phyloP scores from a whole-genome alignment of 2,888 invertebrate species.

The Coremacera marginata region DNA sequence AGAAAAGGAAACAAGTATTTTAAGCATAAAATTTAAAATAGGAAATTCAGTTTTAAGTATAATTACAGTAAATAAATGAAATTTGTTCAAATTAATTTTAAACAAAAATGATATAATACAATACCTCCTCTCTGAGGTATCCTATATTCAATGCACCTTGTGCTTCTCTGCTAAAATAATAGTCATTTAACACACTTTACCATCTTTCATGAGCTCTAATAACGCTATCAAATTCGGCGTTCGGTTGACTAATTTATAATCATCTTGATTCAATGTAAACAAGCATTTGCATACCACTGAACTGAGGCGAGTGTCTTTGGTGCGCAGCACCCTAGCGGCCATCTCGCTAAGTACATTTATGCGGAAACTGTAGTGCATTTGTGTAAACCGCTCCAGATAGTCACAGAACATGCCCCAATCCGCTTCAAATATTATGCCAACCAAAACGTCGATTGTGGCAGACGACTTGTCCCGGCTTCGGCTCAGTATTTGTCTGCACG shows the following conservation, averaged over 20 bases:
- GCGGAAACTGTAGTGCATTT: slow-evolving; percentile 48
- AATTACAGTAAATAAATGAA: slow-evolving; percentile 21
- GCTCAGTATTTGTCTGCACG: slow-evolving; percentile 48
- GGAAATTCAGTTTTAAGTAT: slow-evolving; percentile 16
- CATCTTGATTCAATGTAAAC: slow-evolving; percentile 44
- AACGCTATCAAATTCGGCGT: slow-evolving; percentile 44
- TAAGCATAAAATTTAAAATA: slow-evolving; percentile 8
- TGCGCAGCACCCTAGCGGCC: slow-evolving; percentile 44
- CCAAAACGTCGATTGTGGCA: slow-evolving; percentile 48
- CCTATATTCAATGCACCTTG: background rate
- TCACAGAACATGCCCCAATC: slow-evolving; percentile 52
- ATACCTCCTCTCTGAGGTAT: slow-evolving; percentile 27
- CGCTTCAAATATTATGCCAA: slow-evolving; percentile 53
- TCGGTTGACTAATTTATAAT: slow-evolving; percentile 29
- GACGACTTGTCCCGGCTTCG: slow-evolving; percentile 41
- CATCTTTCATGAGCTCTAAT: slow-evolving; percentile 43
- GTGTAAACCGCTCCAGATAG: slow-evolving; percentile 49
- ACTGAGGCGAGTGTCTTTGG: slow-evolving; percentile 43
- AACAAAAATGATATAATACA: slow-evolving; percentile 11
- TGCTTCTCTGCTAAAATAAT: background rate
- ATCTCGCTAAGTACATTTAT: slow-evolving; percentile 48
- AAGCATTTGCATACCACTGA: slow-evolving; percentile 48
- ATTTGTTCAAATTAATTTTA: slow-evolving; percentile 6
- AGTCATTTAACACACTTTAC: slow-evolving; percentile 14
- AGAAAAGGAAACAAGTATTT: background rate